Evolutionary conservation across 1,140 invertebrate species (phyloP).

Genomic region (Drosophila bocki): DNA sequence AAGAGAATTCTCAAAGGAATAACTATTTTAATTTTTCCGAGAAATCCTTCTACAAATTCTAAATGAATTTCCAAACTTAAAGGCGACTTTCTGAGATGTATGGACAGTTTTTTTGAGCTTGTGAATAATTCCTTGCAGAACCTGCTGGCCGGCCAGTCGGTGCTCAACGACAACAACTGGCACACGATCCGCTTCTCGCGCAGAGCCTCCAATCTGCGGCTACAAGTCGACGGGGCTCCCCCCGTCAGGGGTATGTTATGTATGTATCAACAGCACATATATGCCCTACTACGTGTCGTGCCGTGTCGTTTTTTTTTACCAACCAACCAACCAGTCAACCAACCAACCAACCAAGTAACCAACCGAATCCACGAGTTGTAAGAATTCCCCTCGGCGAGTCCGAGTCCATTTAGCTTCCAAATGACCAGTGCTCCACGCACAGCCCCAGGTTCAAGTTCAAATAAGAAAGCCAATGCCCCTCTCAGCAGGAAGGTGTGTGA

Average conservation of each 20-base stretch:
- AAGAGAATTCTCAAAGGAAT: not conserved
- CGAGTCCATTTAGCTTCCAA: constrained; percentile 44
- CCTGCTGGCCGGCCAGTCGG: constrained; percentile 91
- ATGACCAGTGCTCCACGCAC: constrained; percentile 48
- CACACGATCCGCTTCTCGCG: constrained; percentile 95
- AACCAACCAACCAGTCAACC: constrained; percentile 39
- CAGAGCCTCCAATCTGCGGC: constrained; percentile 92
- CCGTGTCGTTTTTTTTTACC: constrained; percentile 85
- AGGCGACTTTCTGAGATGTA: not conserved
- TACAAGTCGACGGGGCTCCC: constrained; percentile 93
- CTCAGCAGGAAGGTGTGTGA: constrained; percentile 49
- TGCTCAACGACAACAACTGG: constrained; percentile 97
- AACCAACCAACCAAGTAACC: constrained; percentile 37
- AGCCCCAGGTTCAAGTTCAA: constrained; percentile 54
- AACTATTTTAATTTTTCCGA: not conserved
- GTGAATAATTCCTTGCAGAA: constrained; percentile 86
- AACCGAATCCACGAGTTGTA: constrained; percentile 25
- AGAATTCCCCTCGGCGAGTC: constrained; percentile 22
- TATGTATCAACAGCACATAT: constrained; percentile 89
- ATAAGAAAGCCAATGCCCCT: constrained; percentile 24
- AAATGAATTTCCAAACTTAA: not conserved
- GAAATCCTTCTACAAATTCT: not conserved
- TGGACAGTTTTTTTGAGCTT: constrained; percentile 8
- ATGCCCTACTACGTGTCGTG: constrained; percentile 85
- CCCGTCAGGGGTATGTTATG: constrained; percentile 92